Percentiles rank a stretch among this genome's conserved stretches.
Conservation (phyloP, 1,140 invertebrate genomes). For the Goniozus legneri region DNA sequence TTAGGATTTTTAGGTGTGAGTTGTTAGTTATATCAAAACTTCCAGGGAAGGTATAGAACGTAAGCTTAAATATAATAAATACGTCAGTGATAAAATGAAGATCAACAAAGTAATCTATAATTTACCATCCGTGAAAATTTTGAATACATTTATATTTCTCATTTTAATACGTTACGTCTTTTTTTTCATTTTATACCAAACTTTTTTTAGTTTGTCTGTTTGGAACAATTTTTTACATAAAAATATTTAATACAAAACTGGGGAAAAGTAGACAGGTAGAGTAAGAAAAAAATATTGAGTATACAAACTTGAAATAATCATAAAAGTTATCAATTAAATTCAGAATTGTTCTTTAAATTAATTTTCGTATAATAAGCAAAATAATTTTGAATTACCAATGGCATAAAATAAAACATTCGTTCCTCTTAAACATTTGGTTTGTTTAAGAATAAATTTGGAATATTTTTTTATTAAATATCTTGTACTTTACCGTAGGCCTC, state of each 20-base stretch:
- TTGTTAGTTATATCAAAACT: constrained; percentile 30
- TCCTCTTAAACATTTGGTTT: too few species aligned
- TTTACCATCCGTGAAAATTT: constrained; percentile 33
- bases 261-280: constrained; percentile 2
- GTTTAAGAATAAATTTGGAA: too few species aligned
- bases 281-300: not conserved
- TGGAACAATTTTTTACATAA: constrained; percentile 39
- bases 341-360: not conserved
- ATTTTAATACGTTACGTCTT: too few species aligned
- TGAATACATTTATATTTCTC: constrained; percentile 25
- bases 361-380: too few species aligned
- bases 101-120: constrained; percentile 2
- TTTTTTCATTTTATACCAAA: constrained; percentile 28
- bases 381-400: too few species aligned
- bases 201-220: constrained; percentile 32
- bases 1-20: constrained; percentile 32
- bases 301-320: not conserved
- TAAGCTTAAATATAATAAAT: not conserved
- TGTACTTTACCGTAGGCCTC: too few species aligned
- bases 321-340: too few species aligned
- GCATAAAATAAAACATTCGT: too few species aligned
- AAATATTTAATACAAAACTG: constrained; percentile 12
- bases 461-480: too few species aligned
- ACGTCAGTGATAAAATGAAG: not conserved
- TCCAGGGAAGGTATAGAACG: constrained; percentile 25